These are phyloP conservation scores for Indicator indicator DNA, from an alignment of 2,113 vertebrate species.

Conservation along the genomic window DNA sequence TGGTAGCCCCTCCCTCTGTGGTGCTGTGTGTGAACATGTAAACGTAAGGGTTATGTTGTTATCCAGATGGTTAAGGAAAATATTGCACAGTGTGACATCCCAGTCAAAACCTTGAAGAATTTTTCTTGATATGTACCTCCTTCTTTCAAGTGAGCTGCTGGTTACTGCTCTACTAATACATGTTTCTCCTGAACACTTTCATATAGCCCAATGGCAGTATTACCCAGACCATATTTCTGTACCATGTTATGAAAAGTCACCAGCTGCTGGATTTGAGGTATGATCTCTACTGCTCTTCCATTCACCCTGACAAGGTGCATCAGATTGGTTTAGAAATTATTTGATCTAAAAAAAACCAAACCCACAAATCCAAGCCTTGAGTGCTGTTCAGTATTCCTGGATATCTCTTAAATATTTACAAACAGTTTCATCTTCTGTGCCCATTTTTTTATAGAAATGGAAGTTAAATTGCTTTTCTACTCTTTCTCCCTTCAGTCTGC, in stretches of 20 bases:
- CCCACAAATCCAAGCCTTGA: neutral
- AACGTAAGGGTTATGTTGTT: constrained; percentile 5
- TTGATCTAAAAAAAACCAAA: neutral
- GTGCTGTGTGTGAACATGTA: constrained; percentile 29
- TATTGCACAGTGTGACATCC: neutral
- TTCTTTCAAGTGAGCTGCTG: neutral
- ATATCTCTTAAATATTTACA: neutral
- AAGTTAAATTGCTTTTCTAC: neutral
- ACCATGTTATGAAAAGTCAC: neutral
- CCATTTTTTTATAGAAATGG: neutral
- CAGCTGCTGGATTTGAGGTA: neutral
- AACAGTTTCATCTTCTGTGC: neutral
- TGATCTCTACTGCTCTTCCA: neutral
- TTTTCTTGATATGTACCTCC: neutral
- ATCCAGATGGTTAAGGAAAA: constrained; percentile 32
- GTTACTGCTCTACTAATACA: neutral
- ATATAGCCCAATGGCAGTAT: neutral
- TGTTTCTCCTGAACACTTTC: neutral
- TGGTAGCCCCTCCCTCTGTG: neutral
- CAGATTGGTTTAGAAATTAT: neutral
- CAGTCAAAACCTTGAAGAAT: constrained; percentile 34
- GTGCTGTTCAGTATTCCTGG: neutral
- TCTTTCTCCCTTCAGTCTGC: neutral
- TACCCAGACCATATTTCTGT: neutral
- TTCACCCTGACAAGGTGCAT: neutral